These are phyloP conservation scores for Zaprionus nigranus DNA, from an alignment of 1,140 invertebrate species.

Conservation along the genomic window DNA sequence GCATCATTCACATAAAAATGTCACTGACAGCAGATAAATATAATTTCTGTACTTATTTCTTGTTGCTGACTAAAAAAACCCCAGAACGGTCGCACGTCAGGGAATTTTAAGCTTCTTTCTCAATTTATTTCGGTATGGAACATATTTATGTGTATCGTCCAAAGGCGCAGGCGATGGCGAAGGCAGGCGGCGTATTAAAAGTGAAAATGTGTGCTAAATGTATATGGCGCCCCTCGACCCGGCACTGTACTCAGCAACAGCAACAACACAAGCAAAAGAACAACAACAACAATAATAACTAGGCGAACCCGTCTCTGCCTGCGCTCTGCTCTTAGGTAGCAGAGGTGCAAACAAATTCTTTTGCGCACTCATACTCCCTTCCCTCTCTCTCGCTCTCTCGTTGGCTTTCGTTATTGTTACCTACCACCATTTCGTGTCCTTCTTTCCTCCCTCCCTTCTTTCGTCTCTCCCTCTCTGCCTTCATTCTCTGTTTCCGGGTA, in stretches of 20 bases:
- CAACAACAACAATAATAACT: constrained; percentile 31
- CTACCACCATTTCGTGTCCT: constrained; percentile 50
- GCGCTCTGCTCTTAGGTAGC: constrained; percentile 20
- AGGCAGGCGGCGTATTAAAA: constrained; percentile 24
- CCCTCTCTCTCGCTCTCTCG: neutral
- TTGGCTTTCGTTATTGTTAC: constrained; percentile 33
- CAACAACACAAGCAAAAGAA: constrained; percentile 45
- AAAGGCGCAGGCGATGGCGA: constrained; percentile 12
- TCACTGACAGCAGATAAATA: constrained; percentile 69
- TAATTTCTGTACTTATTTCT: constrained; percentile 23
- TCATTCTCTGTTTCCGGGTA: constrained; percentile 43
- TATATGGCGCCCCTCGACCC: constrained; percentile 29
- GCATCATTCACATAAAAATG: constrained; percentile 68
- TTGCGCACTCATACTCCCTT: constrained; percentile 11
- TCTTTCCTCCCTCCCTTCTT: constrained; percentile 24
- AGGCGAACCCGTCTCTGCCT: constrained; percentile 25
- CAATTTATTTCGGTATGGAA: constrained; percentile 64
- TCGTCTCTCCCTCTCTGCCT: constrained; percentile 22
- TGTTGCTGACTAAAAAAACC: constrained; percentile 58
- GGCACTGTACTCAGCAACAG: constrained; percentile 55
- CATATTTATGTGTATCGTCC: constrained; percentile 47
- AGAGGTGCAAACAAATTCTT: constrained; percentile 21
- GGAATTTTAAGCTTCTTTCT: constrained; percentile 63
- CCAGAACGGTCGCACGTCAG: constrained; percentile 49
- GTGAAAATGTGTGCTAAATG: constrained; percentile 53